phyloP scores from a whole-genome alignment of 2,113 vertebrate species.

The Nyctibius bracteatus region DNA sequence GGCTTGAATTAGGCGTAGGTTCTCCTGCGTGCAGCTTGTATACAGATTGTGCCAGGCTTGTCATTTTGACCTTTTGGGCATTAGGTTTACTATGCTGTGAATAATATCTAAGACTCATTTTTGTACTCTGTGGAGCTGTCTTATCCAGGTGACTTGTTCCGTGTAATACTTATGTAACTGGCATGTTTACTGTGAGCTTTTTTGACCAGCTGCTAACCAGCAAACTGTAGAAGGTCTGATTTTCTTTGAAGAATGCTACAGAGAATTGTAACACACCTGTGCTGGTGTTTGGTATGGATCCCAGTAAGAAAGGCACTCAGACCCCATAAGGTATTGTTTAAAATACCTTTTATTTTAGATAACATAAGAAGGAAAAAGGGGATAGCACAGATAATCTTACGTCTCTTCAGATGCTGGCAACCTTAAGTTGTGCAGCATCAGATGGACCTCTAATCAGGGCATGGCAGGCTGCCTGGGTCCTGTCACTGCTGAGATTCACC shows the following conservation, averaged over 20 bases:
- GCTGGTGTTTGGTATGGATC: background rate
- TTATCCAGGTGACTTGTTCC: background rate
- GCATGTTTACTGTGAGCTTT: background rate
- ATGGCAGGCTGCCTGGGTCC: background rate
- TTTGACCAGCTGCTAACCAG: background rate
- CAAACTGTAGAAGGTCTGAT: background rate
- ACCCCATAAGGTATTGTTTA: background rate
- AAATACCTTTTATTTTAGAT: background rate
- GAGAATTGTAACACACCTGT: background rate
- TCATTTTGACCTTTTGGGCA: background rate
- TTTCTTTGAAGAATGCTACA: background rate
- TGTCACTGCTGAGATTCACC: background rate
- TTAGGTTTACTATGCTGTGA: background rate
- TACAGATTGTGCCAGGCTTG: background rate
- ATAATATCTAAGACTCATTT: background rate
- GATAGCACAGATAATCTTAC: background rate
- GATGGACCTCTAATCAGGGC: background rate
- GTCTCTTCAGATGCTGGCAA: background rate
- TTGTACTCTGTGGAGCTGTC: background rate
- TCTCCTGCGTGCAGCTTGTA: background rate
- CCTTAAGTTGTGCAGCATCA: background rate
- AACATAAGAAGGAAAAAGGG: background rate
- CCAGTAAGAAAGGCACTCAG: background rate
- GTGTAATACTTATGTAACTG: background rate
- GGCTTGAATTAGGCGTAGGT: background rate